Percentiles rank a stretch among this genome's conserved stretches.
Conservation (phyloP, 2,113 vertebrate genomes). For the Dolichotis patagonum region DNA sequence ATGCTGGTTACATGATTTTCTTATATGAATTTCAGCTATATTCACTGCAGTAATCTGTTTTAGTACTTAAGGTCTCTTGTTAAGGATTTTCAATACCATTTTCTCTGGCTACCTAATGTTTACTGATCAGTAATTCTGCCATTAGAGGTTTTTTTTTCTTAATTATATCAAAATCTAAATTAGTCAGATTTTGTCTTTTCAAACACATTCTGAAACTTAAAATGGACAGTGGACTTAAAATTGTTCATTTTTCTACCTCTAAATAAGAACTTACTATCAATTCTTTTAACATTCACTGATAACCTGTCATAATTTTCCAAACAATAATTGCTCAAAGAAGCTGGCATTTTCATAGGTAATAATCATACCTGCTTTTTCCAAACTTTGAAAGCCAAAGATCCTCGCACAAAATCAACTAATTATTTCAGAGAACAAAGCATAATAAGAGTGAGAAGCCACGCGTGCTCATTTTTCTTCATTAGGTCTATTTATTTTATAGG, state of each 20-base stretch:
- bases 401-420: background rate
- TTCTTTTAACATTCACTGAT: constrained; percentile 48
- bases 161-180: background rate
- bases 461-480: constrained; percentile 38
- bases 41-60: background rate
- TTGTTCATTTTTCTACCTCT: constrained; percentile 6
- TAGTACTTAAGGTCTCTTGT: constrained; percentile 38
- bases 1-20: background rate
- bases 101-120: constrained; percentile 11
- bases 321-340: constrained; percentile 49
- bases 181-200: constrained; percentile 36
- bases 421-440: background rate
- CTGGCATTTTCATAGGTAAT: background rate
- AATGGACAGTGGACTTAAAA: background rate
- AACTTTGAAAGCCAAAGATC: constrained; percentile 42
- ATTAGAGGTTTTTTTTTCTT: constrained; percentile 15
- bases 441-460: background rate
- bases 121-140: background rate
- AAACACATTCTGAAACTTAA: constrained; percentile 4
- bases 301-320: constrained; percentile 25
- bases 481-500: background rate
- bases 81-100: constrained; percentile 17
- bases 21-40: background rate
- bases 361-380: background rate
- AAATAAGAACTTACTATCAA: background rate